Base-by-base conservation (phyloP, 2,113 vertebrate genomes). In the Cichladusa arquata region DNA sequence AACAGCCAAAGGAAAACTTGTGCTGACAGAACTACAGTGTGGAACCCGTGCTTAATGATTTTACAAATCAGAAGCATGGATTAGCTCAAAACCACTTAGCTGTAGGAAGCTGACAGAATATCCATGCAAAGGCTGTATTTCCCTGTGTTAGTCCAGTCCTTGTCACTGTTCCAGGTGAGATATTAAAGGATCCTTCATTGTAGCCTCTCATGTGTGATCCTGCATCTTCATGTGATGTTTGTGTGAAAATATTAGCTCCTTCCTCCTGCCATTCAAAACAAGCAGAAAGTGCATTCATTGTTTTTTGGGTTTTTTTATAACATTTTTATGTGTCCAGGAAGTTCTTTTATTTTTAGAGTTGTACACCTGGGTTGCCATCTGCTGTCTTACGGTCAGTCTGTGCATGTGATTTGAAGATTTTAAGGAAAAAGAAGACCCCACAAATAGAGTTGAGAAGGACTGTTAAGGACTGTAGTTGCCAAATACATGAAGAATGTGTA, bases 241-340 rank as follows among this genome's bases (percentile, higher is more conserved):
- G 26, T 34, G 23, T 38, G 73, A 45, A 89, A 84, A 33, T 19
- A 28, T 57, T 34, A 62, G 28, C 10, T 62, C 24, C 9, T 53
- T 51, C 19, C 7, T 5, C 25, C 9, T 5, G 8, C 5, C 38
- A 38, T 24, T 47, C 18, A 40, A 66, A 88, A 44, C 15, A 70
- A 48, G 34, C 26, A 62, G 64, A 74, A 88, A 53, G 6, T 40
- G 5, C 17, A 18, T 74, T 36, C 6, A 19, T 33, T 48, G 14
- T 6, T 44, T 53, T 50, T 34, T 73, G 38, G 40, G 9, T 42
- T 34, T 50, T 50, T 50, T 50, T 25, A 40, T 40, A 56, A 42
- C 1, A 0, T 19, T 74, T 12, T 44, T 5, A 5, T 6, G 8
- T 56, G 29, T 76, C 38, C 8, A 34, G 3, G 19, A 85, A 42